Conservation (phyloP, 2,797 vertebrate species). For the Sebastolobus alascanus region DNA sequence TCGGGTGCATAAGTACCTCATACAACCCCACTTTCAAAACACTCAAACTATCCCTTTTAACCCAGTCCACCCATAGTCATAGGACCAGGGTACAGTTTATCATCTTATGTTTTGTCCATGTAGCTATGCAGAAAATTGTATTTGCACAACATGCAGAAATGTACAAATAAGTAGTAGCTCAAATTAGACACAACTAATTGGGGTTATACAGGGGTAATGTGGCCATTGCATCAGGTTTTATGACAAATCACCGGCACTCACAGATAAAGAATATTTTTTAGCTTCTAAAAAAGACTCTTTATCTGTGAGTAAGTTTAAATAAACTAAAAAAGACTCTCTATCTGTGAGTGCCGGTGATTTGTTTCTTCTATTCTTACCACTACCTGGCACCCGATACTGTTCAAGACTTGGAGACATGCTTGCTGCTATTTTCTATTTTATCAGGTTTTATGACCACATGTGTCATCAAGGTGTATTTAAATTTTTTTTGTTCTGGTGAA, state of each 20-base stretch:
- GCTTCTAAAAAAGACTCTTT: too few species aligned
- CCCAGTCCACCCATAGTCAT: neutral
- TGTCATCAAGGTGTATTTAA: neutral
- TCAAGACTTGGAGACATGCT: too few species aligned
- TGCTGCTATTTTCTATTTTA: too few species aligned
- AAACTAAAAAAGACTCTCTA: too few species aligned
- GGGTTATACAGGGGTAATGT: neutral
- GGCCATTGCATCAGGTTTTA: neutral
- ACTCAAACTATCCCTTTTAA: too few species aligned
- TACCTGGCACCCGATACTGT: too few species aligned
- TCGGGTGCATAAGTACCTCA: too few species aligned
- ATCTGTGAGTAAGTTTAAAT: too few species aligned
- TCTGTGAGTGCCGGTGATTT: too few species aligned
- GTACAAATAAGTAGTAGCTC: neutral
- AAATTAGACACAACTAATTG: neutral
- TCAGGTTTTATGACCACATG: neutral
- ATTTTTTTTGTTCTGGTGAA: neutral
- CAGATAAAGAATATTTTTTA: too few species aligned
- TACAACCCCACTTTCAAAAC: too few species aligned
- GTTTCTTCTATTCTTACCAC: too few species aligned
- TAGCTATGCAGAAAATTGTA: neutral
- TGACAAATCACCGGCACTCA: neutral
- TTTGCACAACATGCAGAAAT: neutral
- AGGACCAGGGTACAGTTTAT: neutral
- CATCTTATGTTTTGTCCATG: neutral